Evolutionary conservation across 1,140 invertebrate species (phyloP).

Genomic region (Gonatopus flavifemur): DNA sequence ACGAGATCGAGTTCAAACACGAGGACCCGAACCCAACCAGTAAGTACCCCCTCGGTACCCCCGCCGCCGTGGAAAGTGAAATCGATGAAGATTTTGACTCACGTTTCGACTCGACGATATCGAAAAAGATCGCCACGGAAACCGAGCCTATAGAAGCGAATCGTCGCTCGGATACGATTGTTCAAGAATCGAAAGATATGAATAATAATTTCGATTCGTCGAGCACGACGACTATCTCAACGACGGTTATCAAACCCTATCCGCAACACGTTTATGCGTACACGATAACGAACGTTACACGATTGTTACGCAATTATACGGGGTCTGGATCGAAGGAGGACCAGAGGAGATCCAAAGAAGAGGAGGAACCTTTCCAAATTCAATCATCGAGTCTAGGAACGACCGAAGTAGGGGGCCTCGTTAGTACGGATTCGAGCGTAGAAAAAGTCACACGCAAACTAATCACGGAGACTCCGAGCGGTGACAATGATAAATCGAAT

Average conservation of each 20-base stretch:
- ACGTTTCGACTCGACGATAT: background rate
- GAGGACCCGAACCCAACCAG: background rate
- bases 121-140: background rate
- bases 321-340: constrained; percentile 46
- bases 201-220: background rate
- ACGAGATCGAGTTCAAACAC: too few species aligned
- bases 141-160: background rate
- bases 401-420: too few species aligned
- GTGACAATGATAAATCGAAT: too few species aligned
- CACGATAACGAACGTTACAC: constrained; percentile 55
- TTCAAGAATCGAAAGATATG: background rate
- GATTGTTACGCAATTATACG: constrained; percentile 54
- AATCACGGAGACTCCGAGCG: too few species aligned
- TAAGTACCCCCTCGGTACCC: too few species aligned
- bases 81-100: too few species aligned
- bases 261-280: constrained; percentile 53
- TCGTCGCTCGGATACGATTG: background rate
- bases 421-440: too few species aligned
- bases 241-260: constrained; percentile 17
- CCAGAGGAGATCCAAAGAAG: constrained; percentile 9
- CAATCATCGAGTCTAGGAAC: too few species aligned
- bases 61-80: constrained; percentile 8
- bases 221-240: constrained; percentile 1
- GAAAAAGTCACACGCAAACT: too few species aligned
- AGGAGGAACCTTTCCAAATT: background rate